Base-by-base conservation (phyloP, 30 jellyfish, hydroid and myxozoan genomes). In the Aurelia coerulea region DNA sequence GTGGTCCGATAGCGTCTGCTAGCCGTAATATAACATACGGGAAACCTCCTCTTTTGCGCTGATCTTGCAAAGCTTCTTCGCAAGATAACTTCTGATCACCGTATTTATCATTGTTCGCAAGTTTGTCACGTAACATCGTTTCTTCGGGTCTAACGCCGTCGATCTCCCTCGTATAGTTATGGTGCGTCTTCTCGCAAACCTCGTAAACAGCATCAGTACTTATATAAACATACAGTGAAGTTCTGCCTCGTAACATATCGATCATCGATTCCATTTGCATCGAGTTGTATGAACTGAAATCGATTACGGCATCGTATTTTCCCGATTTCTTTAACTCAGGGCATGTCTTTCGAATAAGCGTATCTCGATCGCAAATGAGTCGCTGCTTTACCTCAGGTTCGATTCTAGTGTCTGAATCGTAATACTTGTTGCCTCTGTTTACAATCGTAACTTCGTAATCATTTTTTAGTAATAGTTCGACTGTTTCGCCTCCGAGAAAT, bases 141-240 rank as follows among this genome's bases (percentile, higher is more conserved):
- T 80, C 92, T 10, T 15, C 75, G 18, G 90, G 86, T 53, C 89
- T 64, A 13, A 39, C 42, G 12, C 90, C 92, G 56, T 89, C 99
- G 23, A 46, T 83, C 65, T 95, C 99, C 18, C 74, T 73, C 16
- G 97, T 89, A 51, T 73, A 73, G 19, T 78, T 76, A 6, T 73
- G 63, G 63, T 90, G 95, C 18, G 88, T 62, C 80, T 90, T 95
- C 68, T 72, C 91, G 73, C 95, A 73, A 50, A 88, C 96, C 49
- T 95, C 99, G 78, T 95, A 95, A 42, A 95, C 90, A 9, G 99
- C 94, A 75, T 95, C 99, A 1, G 97, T 84, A 84, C 99, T 95
- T 1, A 95, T 74, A 33, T 73, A 79, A 2, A 95, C 73, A 53
- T 89, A 95, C 56, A 95, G 74, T 4, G 93, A 82, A 12, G 91